These are phyloP conservation scores for Teinopalpus imperialis DNA, from an alignment of 2,888 invertebrate species.

Conservation along the genomic window DNA sequence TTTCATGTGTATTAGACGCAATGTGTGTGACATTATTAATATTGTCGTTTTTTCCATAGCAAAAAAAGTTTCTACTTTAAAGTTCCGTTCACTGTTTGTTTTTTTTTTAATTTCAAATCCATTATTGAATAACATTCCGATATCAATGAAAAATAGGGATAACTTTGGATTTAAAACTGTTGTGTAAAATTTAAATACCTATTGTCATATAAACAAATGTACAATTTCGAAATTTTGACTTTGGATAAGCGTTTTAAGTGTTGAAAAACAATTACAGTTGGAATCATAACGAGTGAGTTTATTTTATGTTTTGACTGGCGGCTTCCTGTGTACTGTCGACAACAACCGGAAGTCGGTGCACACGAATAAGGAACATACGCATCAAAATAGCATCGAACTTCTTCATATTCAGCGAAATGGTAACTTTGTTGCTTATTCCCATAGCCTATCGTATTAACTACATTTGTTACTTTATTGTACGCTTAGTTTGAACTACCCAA, in stretches of 20 bases:
- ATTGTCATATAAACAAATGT: too few relatives aligned
- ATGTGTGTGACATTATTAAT: constrained; percentile 18
- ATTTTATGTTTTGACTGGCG: constrained; percentile 57
- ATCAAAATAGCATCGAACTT: constrained; percentile 57
- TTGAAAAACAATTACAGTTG: constrained; percentile 24
- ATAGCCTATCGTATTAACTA: neutral
- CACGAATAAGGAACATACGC: constrained; percentile 43
- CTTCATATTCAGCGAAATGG: constrained; percentile 46
- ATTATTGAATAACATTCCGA: too few relatives aligned
- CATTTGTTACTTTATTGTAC: too few relatives aligned
- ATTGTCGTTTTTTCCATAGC: neutral
- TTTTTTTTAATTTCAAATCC: too few relatives aligned
- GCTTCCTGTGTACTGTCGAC: constrained; percentile 51
- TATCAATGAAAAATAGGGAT: too few relatives aligned
- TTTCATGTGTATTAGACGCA: constrained; percentile 19
- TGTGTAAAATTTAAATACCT: too few relatives aligned
- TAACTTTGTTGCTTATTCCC: constrained; percentile 40
- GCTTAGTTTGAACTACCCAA: too few relatives aligned
- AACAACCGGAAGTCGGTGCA: constrained; percentile 53
- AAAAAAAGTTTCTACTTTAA: neutral
- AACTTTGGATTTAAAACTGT: too few relatives aligned
- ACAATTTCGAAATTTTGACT: neutral
- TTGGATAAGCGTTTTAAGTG: neutral
- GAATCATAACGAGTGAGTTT: constrained; percentile 27
- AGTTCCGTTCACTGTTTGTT: too few relatives aligned